Conservation (phyloP, 2,113 vertebrate species). For the Neotragus moschatus region DNA sequence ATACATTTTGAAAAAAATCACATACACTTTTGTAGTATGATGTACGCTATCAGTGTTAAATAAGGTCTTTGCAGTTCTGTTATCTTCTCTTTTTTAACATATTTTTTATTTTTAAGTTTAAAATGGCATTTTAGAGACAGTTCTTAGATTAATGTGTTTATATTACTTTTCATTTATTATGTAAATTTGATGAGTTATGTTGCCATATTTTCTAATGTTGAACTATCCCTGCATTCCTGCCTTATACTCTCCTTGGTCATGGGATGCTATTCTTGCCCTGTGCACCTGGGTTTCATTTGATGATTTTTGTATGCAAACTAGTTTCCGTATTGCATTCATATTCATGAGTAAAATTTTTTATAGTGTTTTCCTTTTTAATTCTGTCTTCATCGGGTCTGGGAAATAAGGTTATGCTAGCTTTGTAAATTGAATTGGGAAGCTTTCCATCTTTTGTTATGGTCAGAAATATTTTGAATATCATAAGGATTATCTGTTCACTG, state of each 20-base stretch:
- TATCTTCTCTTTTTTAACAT: not conserved
- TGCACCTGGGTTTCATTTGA: conserved; percentile 30
- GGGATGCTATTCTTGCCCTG: not conserved
- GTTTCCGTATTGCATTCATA: not conserved
- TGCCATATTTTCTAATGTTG: conserved; percentile 20
- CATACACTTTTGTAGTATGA: not conserved
- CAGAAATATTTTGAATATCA: conserved; percentile 73
- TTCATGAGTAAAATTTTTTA: not conserved
- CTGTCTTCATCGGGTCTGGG: conserved; percentile 3
- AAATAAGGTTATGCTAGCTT: conserved; percentile 68
- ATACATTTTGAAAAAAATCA: no score
- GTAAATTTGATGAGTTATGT: not conserved
- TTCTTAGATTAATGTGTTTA: not conserved
- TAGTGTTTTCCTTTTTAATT: not conserved
- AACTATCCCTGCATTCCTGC: conserved; percentile 68
- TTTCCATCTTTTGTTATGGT: conserved; percentile 74
- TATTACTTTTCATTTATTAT: not conserved
- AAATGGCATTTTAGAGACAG: not conserved
- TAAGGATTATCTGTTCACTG: conserved; percentile 74
- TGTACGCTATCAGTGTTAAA: not conserved
- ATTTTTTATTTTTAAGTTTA: not conserved
- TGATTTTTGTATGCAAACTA: not conserved
- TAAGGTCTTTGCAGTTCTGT: not conserved
- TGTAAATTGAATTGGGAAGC: conserved; percentile 69
- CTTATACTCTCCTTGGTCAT: not conserved